Base-by-base conservation (phyloP, 2,888 invertebrate genomes). In the Deladenus siricidicola region DNA sequence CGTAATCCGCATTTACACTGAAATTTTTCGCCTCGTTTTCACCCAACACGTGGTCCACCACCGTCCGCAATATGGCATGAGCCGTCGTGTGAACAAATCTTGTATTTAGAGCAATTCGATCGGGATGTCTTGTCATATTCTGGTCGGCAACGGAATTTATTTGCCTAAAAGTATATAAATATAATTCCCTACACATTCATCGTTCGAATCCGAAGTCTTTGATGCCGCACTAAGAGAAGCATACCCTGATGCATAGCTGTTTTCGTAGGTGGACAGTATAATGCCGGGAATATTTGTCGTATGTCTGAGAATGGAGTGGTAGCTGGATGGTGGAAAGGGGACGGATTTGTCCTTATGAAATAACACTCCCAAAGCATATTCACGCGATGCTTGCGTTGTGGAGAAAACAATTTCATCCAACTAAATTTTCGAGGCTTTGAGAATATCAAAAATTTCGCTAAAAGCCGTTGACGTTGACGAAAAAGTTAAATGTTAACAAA, bases 291-390 rank as follows among this genome's bases (percentile, higher is more conserved):
- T 43, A 29, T 47, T 54, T n/a, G 8, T 51, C 28, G 62, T 21
- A n/a, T 23, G 8, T 34, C 64, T 58, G 43, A 72, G 65, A 39
- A 76, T 63, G 4, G 76, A 67, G 47, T 76, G 72, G 66, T 72
- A 76, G 45, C 66, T 68, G 26, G 73, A 59, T 4, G 75, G 73
- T 3, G 75, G 75, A 14, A 71, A 63, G 45, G 42, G 53, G 56
- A 17, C 49, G 3, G 49, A 29, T 6, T 17, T 4, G 19, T 48
- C 51, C 19, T 23, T 23, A 28, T 10, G 39, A 53, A 53, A 53
- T 14, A 30, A 17, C 8, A 53, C n/a, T 3, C 39, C 39, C n/a
- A 30, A 53, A 21, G 49, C 60, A 24, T 48, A 42, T 10, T 17
- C 1, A 48, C 26, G 6, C 19, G 34, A 30, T 14, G 28, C 17